A percentile compares a stretch with the other conserved stretches of the same genome.
Evolutionary conservation across 2,797 vertebrate species (phyloP).

Genomic region (Lacerta viridis): DNA sequence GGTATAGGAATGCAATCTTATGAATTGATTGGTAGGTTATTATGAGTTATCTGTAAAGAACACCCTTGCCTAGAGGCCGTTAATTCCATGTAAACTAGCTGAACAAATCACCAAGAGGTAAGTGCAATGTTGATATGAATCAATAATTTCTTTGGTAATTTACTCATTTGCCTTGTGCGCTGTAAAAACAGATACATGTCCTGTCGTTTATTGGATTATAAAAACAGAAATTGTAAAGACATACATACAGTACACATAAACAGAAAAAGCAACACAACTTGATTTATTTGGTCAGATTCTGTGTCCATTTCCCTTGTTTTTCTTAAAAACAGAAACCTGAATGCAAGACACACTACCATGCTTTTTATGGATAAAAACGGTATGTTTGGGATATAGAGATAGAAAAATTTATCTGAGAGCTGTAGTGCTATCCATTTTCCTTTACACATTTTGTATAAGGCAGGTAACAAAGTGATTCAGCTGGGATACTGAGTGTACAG

Average conservation of each 20-base stretch:
- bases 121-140: not conserved
- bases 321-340: not conserved
- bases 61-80: conserved; percentile 5
- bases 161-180: not conserved
- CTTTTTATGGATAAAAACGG: not conserved
- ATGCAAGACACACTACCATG: not conserved
- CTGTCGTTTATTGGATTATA: not conserved
- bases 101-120: not conserved
- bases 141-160: conserved; percentile 10
- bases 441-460: not conserved
- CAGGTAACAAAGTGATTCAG: not conserved
- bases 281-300: not conserved
- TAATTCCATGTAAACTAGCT: conserved; percentile 18
- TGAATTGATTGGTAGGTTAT: not conserved
- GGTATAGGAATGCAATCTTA: not conserved
- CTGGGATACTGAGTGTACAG: not conserved
- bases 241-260: not conserved
- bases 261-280: not conserved
- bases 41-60: not conserved
- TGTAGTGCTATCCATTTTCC: not conserved
- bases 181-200: not conserved
- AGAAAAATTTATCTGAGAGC: not conserved
- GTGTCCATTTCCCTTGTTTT: not conserved
- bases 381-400: not conserved
- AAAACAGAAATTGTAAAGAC: not conserved